Base-by-base conservation (phyloP, 2,797 vertebrate species). In the Austrolebias charrua region DNA sequence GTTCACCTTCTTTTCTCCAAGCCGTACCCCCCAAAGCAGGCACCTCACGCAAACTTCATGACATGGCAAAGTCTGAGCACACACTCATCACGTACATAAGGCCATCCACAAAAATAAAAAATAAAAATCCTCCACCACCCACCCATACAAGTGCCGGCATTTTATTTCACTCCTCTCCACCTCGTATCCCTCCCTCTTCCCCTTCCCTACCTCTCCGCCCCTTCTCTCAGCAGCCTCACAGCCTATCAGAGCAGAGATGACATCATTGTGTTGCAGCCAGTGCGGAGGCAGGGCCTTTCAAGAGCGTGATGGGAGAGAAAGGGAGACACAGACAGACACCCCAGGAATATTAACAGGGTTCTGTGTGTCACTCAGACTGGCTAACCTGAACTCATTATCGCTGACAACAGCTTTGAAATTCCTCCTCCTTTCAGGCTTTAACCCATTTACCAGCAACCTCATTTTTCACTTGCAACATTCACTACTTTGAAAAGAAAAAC, bases 91-190 rank as follows among this genome's bases (percentile, higher is more conserved):
- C 88, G 47, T 20, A 59, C 29, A 14, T 9, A 68, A 55, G 79
- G 75, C 80, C 49, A 83, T 79, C 85, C 75, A 77, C 91, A 92
- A 72, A 4, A 48, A 48, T 24, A 5, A 29, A 2, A 29, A 43
- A 42, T 16, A 42, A 16, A 55, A 29, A 16, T 6, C 88, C 84
- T 86, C 90, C 92, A 91, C 88, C 91, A 89, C 88, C 88, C 91
- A 89, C 88, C 91, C 91, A 90, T 83, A 89, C 90, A 92, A 90
- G 91, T 93, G 93, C 94, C 94, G 94, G 95, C 95, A 96, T 97
- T 94, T 95, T 96, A 92, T 92, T 92, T 92, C 86, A 73, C 76
- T 83, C 80, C 61, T 71, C 71, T 65, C 52, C 18, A 59, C 51
- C 58, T 53, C 69, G 66, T 20, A 28, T 67, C 76, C 64, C 75